Evolutionary conservation across 2,888 invertebrate species (phyloP).

Genomic region (Cepaea hortensis): DNA sequence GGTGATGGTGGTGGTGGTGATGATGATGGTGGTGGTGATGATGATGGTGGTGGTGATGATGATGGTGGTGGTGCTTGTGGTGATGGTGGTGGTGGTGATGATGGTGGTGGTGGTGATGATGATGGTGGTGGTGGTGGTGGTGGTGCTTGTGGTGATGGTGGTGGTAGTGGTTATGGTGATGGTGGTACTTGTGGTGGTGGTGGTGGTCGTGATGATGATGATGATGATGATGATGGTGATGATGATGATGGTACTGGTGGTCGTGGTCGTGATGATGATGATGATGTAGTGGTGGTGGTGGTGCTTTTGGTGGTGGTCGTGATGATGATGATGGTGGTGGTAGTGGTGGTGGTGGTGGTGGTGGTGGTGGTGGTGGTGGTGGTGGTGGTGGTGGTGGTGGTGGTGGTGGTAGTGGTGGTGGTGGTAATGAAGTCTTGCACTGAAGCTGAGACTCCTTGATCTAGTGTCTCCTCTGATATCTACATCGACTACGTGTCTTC

Average conservation of each 20-base stretch:
- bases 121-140: neutral
- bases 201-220: too few relatives aligned
- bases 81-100: neutral
- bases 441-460: too few relatives aligned
- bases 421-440: neutral
- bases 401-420: slow-evolving; percentile 23
- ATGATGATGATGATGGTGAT: too few relatives aligned
- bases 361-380: slow-evolving; percentile 16
- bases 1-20: too few relatives aligned
- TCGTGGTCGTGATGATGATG: neutral
- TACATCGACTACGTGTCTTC: too few relatives aligned
- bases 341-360: slow-evolving; percentile 8
- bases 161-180: too few relatives aligned
- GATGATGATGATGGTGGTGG: neutral
- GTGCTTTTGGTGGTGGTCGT: slow-evolving; percentile 11
- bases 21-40: too few relatives aligned
- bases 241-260: neutral
- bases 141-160: too few relatives aligned
- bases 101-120: neutral
- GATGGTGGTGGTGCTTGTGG: neutral
- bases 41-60: neutral
- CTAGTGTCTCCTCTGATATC: too few relatives aligned
- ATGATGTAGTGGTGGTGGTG: neutral
- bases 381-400: slow-evolving; percentile 28
- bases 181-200: too few relatives aligned